Percentiles rank a stretch among this genome's conserved stretches.
phyloP scores from a whole-genome alignment of 92 coral and sea anemone species.

The Parazoanthus darwini region DNA sequence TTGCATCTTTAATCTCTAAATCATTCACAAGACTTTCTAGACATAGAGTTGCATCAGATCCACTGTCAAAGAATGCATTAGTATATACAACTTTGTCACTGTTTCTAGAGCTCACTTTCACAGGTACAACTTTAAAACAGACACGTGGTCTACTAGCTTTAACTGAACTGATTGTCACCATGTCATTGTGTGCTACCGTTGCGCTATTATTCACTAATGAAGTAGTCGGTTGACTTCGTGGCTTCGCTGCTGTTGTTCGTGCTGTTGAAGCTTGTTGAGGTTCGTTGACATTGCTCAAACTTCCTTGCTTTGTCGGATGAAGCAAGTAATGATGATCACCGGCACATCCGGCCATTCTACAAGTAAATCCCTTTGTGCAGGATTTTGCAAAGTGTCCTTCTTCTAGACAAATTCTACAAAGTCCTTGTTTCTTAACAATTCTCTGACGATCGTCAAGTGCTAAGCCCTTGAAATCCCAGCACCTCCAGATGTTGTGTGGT shows the following conservation, averaged over 20 bases:
- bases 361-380: slow-evolving; percentile 60
- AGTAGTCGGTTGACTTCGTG: slow-evolving; percentile 13
- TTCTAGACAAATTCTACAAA: slow-evolving; percentile 63
- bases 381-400: slow-evolving; percentile 59
- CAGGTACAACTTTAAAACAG: slow-evolving; percentile 70
- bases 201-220: background rate
- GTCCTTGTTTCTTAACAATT: slow-evolving; percentile 55
- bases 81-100: slow-evolving; percentile 58
- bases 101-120: slow-evolving; percentile 51
- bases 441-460: slow-evolving; percentile 53
- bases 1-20: slow-evolving; percentile 41
- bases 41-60: too few species aligned
- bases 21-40: slow-evolving; percentile 59
- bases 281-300: slow-evolving; percentile 19
- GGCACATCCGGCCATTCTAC: slow-evolving; percentile 61
- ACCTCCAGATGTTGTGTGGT: slow-evolving; percentile 60
- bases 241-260: slow-evolving; percentile 9
- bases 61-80: too few species aligned
- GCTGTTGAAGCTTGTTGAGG: slow-evolving; percentile 13
- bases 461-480: slow-evolving; percentile 54
- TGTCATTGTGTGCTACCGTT: slow-evolving; percentile 4
- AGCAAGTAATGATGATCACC: slow-evolving; percentile 57
- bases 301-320: slow-evolving; percentile 39
- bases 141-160: slow-evolving; percentile 55
- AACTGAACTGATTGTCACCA: slow-evolving; percentile 41